These are phyloP conservation scores for Silurus asotus DNA, from an alignment of 2,113 vertebrate species.

Conservation along the genomic window DNA sequence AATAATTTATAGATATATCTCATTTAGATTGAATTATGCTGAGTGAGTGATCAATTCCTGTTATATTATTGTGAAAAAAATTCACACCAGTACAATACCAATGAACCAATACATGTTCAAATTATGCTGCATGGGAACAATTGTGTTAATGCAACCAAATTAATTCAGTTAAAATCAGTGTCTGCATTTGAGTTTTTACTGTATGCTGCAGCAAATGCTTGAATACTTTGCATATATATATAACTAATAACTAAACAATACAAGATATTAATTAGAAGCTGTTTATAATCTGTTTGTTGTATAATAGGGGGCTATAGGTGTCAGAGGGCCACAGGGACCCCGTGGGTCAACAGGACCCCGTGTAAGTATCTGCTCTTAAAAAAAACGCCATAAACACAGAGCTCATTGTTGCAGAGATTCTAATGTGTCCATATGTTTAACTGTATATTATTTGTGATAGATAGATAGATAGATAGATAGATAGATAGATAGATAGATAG, in stretches of 20 bases:
- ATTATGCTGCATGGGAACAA: background rate
- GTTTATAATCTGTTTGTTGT: background rate
- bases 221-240: no score
- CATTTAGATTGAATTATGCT: no score
- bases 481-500: background rate
- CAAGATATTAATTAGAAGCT: background rate
- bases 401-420: background rate
- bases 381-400: background rate
- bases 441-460: background rate
- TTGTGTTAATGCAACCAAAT: background rate
- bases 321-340: slow-evolving; percentile 87
- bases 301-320: slow-evolving; percentile 86
- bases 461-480: background rate
- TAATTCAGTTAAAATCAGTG: background rate
- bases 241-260: background rate
- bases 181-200: background rate
- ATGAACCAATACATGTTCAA: background rate
- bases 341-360: slow-evolving; percentile 83
- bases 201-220: background rate
- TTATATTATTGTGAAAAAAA: background rate
- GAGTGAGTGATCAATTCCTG: no score
- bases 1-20: background rate
- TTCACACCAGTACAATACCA: no score
- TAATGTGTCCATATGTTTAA: background rate
- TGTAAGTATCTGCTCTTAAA: slow-evolving; percentile 72